A percentile compares a stretch with the other conserved stretches of the same genome.
Conservation (phyloP, 2,888 invertebrate species). For the Aspidiotus rigidus region DNA sequence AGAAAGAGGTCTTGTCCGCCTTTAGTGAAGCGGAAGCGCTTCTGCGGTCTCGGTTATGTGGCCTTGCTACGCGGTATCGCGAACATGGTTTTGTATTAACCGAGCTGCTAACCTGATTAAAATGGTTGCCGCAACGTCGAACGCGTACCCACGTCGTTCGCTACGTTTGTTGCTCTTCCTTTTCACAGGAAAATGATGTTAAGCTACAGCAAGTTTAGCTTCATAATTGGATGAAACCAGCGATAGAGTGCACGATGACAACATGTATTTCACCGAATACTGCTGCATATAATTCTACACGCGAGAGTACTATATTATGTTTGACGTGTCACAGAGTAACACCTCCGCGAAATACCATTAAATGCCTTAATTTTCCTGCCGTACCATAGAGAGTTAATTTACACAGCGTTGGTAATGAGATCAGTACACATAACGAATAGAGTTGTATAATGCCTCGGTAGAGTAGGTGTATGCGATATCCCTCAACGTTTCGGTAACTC, state of each 20-base stretch:
- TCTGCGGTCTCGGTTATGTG: constrained; percentile 29
- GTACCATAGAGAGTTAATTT: constrained; percentile 21
- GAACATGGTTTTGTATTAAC: constrained; percentile 7
- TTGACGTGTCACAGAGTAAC: constrained; percentile 28
- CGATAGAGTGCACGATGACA: not conserved
- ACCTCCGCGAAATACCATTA: constrained; percentile 25
- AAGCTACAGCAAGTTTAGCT: constrained; percentile 25
- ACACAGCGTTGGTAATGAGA: constrained; percentile 29
- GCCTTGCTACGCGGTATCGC: constrained; percentile 26
- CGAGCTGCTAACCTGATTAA: constrained; percentile 26
- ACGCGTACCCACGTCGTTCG: not conserved
- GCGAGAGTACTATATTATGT: constrained; percentile 25
- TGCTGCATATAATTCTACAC: too few relatives aligned
- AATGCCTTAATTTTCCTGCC: constrained; percentile 31
- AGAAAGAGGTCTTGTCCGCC: not conserved
- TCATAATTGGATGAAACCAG: constrained; percentile 26
- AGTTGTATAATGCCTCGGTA: not conserved
- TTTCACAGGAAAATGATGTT: constrained; percentile 9
- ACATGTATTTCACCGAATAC: not conserved
- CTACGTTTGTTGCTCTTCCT: constrained; percentile 6
- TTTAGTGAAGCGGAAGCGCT: not conserved
- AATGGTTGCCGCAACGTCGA: constrained; percentile 19
- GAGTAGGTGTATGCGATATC: constrained; percentile 16
- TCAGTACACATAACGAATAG: constrained; percentile 20
- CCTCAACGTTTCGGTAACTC: constrained; percentile 15